phyloP scores from a whole-genome alignment of 2,888 invertebrate species.

The Oscheius sp. region DNA sequence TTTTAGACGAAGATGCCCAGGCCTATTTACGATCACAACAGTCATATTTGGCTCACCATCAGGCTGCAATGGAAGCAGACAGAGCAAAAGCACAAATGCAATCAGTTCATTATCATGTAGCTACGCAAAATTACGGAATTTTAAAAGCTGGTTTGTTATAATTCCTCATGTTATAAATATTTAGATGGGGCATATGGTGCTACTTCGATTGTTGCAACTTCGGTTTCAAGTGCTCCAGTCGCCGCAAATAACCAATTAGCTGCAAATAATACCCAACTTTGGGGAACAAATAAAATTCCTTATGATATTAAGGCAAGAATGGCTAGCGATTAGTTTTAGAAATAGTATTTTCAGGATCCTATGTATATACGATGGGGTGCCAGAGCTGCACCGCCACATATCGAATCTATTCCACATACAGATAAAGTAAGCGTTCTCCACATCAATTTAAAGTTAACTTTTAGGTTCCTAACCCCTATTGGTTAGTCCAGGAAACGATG shows the following conservation, averaged over 20 bases:
- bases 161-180: too few species aligned
- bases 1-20: conserved; percentile 43
- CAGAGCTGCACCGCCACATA: conserved; percentile 49
- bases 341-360: conserved; percentile 38
- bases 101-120: conserved; percentile 15
- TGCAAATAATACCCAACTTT: conserved; percentile 50
- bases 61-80: conserved; percentile 49
- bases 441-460: background rate
- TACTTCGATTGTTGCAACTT: background rate
- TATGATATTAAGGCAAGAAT: conserved; percentile 41
- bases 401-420: background rate
- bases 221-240: background rate
- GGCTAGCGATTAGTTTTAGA: background rate
- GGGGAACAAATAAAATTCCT: conserved; percentile 54
- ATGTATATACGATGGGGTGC: conserved; percentile 47
- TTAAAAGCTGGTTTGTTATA: background rate
- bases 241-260: conserved; percentile 5
- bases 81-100: conserved; percentile 14
- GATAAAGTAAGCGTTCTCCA: background rate
- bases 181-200: conserved; percentile 5
- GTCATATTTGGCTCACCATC: conserved; percentile 61
- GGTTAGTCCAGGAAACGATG: conserved; percentile 52
- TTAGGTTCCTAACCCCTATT: conserved; percentile 41
- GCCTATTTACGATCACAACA: conserved; percentile 50
- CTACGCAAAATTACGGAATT: background rate